Evolutionary conservation across 1,140 invertebrate species (phyloP).

Genomic region (Belonocnema kinseyi): DNA sequence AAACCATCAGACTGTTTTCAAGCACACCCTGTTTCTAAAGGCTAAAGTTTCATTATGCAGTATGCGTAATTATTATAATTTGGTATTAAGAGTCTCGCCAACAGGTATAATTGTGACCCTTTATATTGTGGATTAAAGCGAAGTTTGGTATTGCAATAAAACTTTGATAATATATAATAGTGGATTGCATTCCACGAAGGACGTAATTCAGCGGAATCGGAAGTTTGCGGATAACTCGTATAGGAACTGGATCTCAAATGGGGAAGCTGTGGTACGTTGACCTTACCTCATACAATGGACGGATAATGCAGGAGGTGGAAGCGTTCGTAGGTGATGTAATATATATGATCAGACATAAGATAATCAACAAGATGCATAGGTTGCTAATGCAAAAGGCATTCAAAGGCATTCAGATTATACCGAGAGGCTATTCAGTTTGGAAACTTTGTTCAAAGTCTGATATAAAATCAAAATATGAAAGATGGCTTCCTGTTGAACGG

Average conservation of each 20-base stretch:
- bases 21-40: not conserved
- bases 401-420: not conserved
- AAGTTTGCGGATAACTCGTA: constrained; percentile 2
- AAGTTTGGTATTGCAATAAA: constrained; percentile 8
- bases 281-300: constrained; percentile 12
- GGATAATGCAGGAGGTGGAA: constrained; percentile 19
- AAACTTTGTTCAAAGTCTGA: no score
- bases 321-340: constrained; percentile 26
- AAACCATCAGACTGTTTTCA: not conserved
- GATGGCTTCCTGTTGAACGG: no score
- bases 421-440: no score
- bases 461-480: no score
- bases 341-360: constrained; percentile 4
- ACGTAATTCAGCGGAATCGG: constrained; percentile 1
- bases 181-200: not conserved
- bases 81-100: not conserved
- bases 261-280: not conserved
- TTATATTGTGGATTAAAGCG: not conserved
- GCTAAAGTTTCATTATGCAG: no score
- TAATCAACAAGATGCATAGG: constrained; percentile 30
- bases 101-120: not conserved
- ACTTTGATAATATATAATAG: constrained; percentile 13
- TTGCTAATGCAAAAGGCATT: constrained; percentile 17
- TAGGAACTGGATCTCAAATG: constrained; percentile 9
- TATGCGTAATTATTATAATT: no score